These are phyloP conservation scores for Thripadectes ignobilis DNA, from an alignment of 2,797 vertebrate genomes.

Conservation along the genomic window DNA sequence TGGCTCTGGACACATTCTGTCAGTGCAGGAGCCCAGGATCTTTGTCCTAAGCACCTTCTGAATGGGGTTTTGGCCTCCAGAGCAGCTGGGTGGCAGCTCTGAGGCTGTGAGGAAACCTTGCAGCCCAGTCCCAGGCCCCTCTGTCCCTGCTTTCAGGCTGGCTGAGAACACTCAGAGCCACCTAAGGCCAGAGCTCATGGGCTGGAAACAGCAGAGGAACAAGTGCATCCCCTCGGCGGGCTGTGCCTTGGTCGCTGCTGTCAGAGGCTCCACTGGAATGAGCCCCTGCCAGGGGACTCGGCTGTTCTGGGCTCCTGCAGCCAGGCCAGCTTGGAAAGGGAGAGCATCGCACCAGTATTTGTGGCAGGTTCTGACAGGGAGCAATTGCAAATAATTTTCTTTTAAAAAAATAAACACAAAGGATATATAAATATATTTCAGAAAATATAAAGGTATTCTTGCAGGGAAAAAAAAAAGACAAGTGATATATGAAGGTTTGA, in stretches of 20 bases:
- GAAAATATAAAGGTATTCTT: neutral
- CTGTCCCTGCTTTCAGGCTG: neutral
- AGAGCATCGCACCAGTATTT: neutral
- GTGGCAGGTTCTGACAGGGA: neutral
- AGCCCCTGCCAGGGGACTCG: neutral
- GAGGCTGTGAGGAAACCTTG: neutral
- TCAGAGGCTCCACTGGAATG: neutral
- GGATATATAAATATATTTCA: neutral
- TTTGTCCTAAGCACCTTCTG: neutral
- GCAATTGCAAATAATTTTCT: neutral
- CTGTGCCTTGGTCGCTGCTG: neutral
- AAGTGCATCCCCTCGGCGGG: neutral
- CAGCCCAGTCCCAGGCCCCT: neutral
- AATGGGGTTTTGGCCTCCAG: neutral
- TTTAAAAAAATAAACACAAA: neutral
- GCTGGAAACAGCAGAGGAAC: neutral
- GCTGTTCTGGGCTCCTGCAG: neutral
- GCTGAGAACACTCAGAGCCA: neutral
- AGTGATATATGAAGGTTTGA: neutral
- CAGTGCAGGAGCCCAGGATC: neutral
- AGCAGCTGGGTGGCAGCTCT: neutral
- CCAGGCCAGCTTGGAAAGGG: neutral
- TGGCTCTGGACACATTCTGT: rapidly evolving
- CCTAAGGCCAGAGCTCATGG: rapidly evolving
- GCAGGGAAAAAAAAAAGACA: rapidly evolving